Evolutionary conservation across 1,140 invertebrate species (phyloP), one percentile per base, ranked within the genome.

Genomic region (Stenopsyche tienmushanensis): DNA sequence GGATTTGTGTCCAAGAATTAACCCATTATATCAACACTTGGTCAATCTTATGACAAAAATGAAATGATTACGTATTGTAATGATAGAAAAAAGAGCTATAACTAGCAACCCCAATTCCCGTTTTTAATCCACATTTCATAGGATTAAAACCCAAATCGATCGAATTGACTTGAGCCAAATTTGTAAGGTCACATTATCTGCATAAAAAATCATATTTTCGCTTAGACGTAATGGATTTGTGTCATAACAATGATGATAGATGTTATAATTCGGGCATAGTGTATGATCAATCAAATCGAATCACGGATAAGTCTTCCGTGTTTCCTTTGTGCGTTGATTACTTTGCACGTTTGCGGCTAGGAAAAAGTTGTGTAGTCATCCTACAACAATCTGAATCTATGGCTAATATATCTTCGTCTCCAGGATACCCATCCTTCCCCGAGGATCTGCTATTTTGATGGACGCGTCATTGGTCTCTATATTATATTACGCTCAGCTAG

Each of bases 171-270:
- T n/a, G n/a, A n/a, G n/a, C n/a, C n/a, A n/a, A n/a, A n/a, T n/a
- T n/a, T n/a, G n/a, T n/a, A n/a, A n/a, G n/a, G n/a, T n/a, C n/a
- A n/a, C n/a, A n/a, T n/a, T n/a, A n/a, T n/a, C n/a, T n/a, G n/a
- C n/a, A n/a, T n/a, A n/a, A n/a, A n/a, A n/a, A n/a, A n/a, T n/a
- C n/a, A n/a, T n/a, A n/a, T n/a, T n/a, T n/a, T n/a, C n/a, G n/a
- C n/a, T n/a, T n/a, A n/a, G n/a, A n/a, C n/a, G n/a, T n/a, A n/a
- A n/a, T n/a, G n/a, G n/a, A n/a, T n/a, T n/a, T 39, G 34, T 39
- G 44, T 47, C 44, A 47, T 47, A 47, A 47, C 44, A 47, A 47
- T 47, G 7, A 47, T 47, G 44, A 47, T 47, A 47, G 44, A 47
- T 47, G 44, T 47, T 47, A 15, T 47, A 47, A 47, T 47, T 47